Conservation (phyloP, 2,888 invertebrate species). For the Netelia melanura region DNA sequence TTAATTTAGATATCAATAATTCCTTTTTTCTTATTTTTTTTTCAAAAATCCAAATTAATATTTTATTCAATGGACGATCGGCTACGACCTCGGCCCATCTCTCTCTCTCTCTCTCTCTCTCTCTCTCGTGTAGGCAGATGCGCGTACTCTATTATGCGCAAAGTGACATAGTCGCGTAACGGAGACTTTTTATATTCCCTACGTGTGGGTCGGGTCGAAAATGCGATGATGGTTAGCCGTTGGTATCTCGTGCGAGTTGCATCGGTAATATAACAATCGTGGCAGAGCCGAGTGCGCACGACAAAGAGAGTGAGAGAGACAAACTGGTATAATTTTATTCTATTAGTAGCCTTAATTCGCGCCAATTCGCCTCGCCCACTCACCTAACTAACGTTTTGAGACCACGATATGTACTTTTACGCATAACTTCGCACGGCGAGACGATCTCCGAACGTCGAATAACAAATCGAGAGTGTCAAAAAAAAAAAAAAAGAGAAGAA, state of each 20-base stretch:
- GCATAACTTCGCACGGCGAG: constrained; percentile 37
- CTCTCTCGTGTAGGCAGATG: constrained; percentile 39
- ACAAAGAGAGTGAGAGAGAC: not conserved
- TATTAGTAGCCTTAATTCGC: constrained; percentile 79
- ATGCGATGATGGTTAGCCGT: not conserved
- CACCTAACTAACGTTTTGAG: constrained; percentile 54
- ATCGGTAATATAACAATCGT: constrained; percentile 32
- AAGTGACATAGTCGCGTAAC: constrained; percentile 32
- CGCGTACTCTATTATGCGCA: constrained; percentile 3
- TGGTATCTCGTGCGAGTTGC: constrained; percentile 21
- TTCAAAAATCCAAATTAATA: no score
- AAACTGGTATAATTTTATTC: constrained; percentile 76
- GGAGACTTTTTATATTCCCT: constrained; percentile 23
- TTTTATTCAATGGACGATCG: no score
- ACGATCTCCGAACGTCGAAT: not conserved
- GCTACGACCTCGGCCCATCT: no score
- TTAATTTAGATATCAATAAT: no score
- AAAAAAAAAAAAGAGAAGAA: no score
- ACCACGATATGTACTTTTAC: constrained; percentile 15
- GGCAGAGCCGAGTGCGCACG: constrained; percentile 52
- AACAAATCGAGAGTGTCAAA: not conserved
- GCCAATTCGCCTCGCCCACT: constrained; percentile 80
- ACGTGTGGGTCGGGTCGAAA: constrained; percentile 44
- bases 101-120: no score
- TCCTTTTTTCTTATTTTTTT: no score